phyloP scores from a whole-genome alignment of 2,888 invertebrate species.

The Xestia c-nigrum region DNA sequence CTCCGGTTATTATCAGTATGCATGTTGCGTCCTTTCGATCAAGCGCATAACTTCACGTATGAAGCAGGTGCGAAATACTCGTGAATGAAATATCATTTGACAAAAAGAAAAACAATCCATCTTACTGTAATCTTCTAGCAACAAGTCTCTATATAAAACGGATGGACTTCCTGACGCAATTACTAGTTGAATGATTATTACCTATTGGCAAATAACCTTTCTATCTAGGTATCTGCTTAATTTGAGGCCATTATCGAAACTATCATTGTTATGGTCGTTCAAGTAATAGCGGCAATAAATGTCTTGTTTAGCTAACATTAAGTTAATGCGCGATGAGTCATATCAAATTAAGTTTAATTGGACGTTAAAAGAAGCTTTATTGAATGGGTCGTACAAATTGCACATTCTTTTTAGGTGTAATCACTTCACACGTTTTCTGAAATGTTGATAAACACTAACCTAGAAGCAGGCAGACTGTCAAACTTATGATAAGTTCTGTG shows the following conservation, averaged over 20 bases:
- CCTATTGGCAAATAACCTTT: conserved; percentile 23
- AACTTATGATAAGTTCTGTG: not conserved
- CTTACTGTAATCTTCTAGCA: conserved; percentile 13
- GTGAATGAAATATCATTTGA: conserved; percentile 55
- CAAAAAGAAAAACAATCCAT: conserved; percentile 13
- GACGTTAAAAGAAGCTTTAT: conserved; percentile 7
- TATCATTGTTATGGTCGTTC: conserved; percentile 35
- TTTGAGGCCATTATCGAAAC: conserved; percentile 39
- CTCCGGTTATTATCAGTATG: conserved; percentile 70
- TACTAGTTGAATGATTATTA: conserved; percentile 23
- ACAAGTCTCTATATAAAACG: conserved; percentile 12
- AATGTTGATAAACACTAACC: not conserved
- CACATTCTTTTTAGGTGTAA: conserved; percentile 15
- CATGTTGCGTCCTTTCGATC: conserved; percentile 69
- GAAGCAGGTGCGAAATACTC: conserved; percentile 76
- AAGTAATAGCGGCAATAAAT: conserved; percentile 47
- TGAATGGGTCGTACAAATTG: conserved; percentile 12
- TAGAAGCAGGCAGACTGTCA: too few relatives aligned
- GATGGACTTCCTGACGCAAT: conserved; percentile 32
- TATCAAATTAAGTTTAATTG: conserved; percentile 22
- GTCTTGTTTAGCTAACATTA: conserved; percentile 45
- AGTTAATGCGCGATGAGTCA: conserved; percentile 41
- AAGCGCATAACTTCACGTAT: conserved; percentile 79
- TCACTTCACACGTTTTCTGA: not conserved
- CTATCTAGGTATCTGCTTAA: conserved; percentile 23